phyloP scores from a whole-genome alignment of 1,140 invertebrate genomes.

The Hyles vespertilio region DNA sequence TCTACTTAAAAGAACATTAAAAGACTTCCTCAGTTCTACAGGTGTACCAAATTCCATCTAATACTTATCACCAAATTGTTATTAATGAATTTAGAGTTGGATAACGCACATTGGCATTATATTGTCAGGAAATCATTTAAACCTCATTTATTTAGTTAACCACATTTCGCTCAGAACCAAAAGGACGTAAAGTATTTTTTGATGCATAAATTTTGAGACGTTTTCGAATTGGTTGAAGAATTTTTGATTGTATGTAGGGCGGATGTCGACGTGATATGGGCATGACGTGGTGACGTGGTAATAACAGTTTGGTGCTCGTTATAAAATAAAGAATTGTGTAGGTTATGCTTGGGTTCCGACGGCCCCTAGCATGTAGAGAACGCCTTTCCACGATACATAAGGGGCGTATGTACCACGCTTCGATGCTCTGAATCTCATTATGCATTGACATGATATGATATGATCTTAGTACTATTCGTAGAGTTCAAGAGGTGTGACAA shows the following conservation, averaged over 20 bases:
- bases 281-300: slow-evolving; percentile 64
- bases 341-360: slow-evolving; percentile 56
- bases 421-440: too few relatives aligned
- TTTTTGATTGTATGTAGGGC: slow-evolving; percentile 54
- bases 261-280: slow-evolving; percentile 65
- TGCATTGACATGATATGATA: too few relatives aligned
- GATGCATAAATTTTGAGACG: slow-evolving; percentile 28
- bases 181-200: slow-evolving; percentile 24
- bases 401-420: slow-evolving; percentile 2
- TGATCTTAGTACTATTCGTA: too few relatives aligned
- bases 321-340: slow-evolving; percentile 61
- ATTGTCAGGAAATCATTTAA: slow-evolving; percentile 63
- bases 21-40: slow-evolving; percentile 29
- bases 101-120: slow-evolving; percentile 51
- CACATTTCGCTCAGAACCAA: slow-evolving; percentile 16
- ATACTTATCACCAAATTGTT: slow-evolving; percentile 45
- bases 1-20: slow-evolving; percentile 69
- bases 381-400: slow-evolving; percentile 45
- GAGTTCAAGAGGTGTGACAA: too few relatives aligned
- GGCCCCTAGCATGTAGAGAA: slow-evolving; percentile 44
- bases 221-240: slow-evolving; percentile 28
- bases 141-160: slow-evolving; percentile 39
- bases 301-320: slow-evolving; percentile 66
- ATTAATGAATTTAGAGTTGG: slow-evolving; percentile 44
- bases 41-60: slow-evolving; percentile 21